Conservation (phyloP, 2,888 invertebrate species). For the Ypsolopha sequella region DNA sequence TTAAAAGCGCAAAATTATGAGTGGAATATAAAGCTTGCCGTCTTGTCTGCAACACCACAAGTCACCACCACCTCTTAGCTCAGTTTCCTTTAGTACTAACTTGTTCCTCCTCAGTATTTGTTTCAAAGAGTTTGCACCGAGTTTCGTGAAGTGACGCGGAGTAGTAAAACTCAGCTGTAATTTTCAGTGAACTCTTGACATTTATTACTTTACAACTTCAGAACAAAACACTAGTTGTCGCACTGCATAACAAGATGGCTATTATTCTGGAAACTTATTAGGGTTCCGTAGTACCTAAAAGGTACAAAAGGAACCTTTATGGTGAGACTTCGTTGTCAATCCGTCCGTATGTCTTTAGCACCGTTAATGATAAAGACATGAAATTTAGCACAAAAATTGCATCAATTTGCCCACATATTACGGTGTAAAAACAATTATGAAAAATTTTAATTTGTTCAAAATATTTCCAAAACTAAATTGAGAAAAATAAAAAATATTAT, state of each 20-base stretch:
- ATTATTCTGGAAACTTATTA: not conserved
- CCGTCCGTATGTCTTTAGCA: no score
- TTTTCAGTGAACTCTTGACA: slow-evolving; percentile 1
- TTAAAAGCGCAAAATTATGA: slow-evolving; percentile 2
- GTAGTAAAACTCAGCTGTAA: slow-evolving; percentile 1
- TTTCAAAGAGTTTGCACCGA: not conserved
- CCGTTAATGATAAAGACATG: no score
- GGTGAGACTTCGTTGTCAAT: no score
- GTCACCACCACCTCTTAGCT: slow-evolving; percentile 4
- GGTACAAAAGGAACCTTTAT: no score
- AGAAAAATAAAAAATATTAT: no score
- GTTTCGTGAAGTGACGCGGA: slow-evolving; percentile 4
- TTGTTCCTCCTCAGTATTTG: slow-evolving; percentile 3
- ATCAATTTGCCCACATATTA: no score
- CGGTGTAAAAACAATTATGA: no score
- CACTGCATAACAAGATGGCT: not conserved
- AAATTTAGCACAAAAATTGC: no score
- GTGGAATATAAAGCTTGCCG: not conserved
- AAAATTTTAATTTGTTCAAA: no score
- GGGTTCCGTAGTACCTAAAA: no score
- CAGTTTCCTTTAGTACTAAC: slow-evolving; percentile 3
- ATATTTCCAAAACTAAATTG: no score
- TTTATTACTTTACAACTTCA: slow-evolving; percentile 2
- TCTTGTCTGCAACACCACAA: not conserved
- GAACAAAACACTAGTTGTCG: not conserved